Base-by-base conservation (phyloP, 2,888 invertebrate genomes). In the Geotrupes spiniger region DNA sequence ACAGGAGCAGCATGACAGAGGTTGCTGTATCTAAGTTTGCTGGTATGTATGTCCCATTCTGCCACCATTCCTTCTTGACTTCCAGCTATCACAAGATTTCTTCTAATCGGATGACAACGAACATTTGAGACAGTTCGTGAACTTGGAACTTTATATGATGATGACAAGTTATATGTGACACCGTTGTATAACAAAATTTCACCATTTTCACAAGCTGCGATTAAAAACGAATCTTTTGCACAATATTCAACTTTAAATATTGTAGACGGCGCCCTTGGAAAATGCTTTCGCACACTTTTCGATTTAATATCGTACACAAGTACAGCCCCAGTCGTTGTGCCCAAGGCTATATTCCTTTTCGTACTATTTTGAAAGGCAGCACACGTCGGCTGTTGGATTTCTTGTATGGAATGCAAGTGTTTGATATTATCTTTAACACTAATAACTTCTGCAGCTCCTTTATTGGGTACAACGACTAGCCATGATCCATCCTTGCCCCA, bases 1-100 rank as follows among this genome's bases (percentile, higher is more conserved):
- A 81, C 77, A 1, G 79, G 78, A 2, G 80, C 78, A 11, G 76
- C 76, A 58, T 82, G 82, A 4, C 77, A 74, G 17, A 64, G 62
- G 6, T 56, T 56, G 25, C 54, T 56, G 47, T 63, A 67, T 42
- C 63, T 64, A 2, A 59, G 54, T 52, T 64, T 65, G 42, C 62
- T 66, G 1, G 57, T 57, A 43, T 71, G 69, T 4, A 63, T 65
- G 53, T 73, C 72, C 72, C 71, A 73, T 26, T 70, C 63, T n/a
- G 60, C 66, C 2, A 72, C 65, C 10, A 69, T 54, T 0, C 74
- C 73, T 53, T 72, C 71, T 21, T 66, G 64, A 46, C 71, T 71
- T 4, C 72, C 71, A 2, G 63, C 68, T 2, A 63, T 57, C 2
- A 74, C 49, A 14, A 68, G 57, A 55, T 68, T 66, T 16, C 64